phyloP scores from a whole-genome alignment of 2,888 invertebrate species.

The Orgyia antiqua region DNA sequence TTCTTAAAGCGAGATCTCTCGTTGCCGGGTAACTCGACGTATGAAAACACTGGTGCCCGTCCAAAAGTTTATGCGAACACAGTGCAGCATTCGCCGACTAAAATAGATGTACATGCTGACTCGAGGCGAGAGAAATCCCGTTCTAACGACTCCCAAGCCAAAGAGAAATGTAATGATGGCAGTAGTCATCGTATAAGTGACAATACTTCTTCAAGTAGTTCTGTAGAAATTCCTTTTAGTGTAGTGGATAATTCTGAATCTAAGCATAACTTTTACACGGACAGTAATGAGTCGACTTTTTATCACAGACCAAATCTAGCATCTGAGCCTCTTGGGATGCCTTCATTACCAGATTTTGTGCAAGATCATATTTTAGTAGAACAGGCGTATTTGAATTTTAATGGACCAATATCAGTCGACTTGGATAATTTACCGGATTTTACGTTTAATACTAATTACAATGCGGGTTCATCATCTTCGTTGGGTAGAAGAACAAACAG shows the following conservation, averaged over 20 bases:
- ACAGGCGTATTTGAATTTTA: constrained; percentile 82
- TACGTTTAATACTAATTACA: constrained; percentile 76
- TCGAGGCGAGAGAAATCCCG: constrained; percentile 55
- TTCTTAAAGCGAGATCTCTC: constrained; percentile 84
- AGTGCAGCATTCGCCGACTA: constrained; percentile 69
- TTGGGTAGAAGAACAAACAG: constrained; percentile 54
- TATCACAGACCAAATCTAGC: constrained; percentile 66
- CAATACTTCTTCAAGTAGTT: constrained; percentile 63
- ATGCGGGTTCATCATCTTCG: constrained; percentile 58
- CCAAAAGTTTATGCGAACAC: constrained; percentile 83
- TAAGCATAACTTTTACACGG: constrained; percentile 68
- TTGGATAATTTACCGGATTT: constrained; percentile 84
- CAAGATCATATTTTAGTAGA: constrained; percentile 92
- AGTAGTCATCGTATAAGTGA: constrained; percentile 51
- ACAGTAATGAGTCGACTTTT: constrained; percentile 55
- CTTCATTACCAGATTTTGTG: constrained; percentile 90
- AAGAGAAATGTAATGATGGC: constrained; percentile 53
- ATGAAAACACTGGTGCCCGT: constrained; percentile 85
- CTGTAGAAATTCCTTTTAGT: constrained; percentile 68
- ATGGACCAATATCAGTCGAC: constrained; percentile 75
- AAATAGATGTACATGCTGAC: constrained; percentile 52
- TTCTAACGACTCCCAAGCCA: constrained; percentile 49
- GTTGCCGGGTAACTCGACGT: constrained; percentile 74
- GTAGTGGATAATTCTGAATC: constrained; percentile 69
- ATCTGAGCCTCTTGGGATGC: constrained; percentile 73